phyloP scores from a whole-genome alignment of 2,113 vertebrate species.

The Rhinogobius similis region DNA sequence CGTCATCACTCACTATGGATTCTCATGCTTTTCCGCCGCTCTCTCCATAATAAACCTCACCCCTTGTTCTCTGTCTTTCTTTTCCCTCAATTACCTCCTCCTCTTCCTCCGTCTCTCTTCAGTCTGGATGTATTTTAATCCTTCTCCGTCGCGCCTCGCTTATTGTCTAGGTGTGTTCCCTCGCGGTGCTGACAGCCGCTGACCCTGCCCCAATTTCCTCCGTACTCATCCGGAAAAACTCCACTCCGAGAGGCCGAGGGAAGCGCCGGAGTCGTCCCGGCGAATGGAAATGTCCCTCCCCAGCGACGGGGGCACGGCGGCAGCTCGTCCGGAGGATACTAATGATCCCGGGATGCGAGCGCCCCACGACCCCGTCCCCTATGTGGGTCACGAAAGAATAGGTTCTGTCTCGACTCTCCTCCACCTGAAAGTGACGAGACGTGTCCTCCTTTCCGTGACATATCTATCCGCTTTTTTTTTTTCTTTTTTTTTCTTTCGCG shows the following conservation, averaged over 20 bases:
- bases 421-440: constrained; percentile 65
- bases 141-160: constrained; percentile 30
- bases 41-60: neutral
- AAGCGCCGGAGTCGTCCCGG: constrained; percentile 28
- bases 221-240: constrained; percentile 47
- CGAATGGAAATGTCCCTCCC: constrained; percentile 59
- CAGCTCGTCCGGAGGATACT: constrained; percentile 56
- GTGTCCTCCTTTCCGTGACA: constrained; percentile 60
- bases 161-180: constrained; percentile 52
- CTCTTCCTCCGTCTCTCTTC: neutral
- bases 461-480: constrained; percentile 6
- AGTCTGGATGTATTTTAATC: constrained; percentile 50
- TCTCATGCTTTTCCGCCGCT: too few species aligned
- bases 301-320: constrained; percentile 57
- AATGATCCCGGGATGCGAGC: constrained; percentile 64
- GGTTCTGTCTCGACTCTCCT: constrained; percentile 65
- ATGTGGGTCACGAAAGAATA: constrained; percentile 74
- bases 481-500: neutral
- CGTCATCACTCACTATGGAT: too few species aligned
- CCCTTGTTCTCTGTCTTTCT: constrained; percentile 43
- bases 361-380: constrained; percentile 52
- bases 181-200: constrained; percentile 40
- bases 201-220: constrained; percentile 62
- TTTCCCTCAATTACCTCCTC: constrained; percentile 40
- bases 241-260: constrained; percentile 11